Evolutionary conservation across 2,113 vertebrate species (phyloP).

Genomic region (Pelecanus crispus): DNA sequence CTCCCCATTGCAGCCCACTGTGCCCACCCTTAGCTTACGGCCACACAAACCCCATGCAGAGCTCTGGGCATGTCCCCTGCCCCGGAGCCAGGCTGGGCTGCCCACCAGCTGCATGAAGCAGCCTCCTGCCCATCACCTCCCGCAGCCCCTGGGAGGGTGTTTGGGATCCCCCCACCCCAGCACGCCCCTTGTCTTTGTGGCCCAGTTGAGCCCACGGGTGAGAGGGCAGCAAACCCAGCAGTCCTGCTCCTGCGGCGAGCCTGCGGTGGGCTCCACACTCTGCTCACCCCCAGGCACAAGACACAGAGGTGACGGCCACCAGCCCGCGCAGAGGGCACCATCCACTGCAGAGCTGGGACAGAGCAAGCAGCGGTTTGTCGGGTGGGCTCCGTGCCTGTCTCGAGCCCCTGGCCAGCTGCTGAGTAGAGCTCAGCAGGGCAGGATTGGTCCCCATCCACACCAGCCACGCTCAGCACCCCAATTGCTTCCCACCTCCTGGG

Average conservation of each 20-base stretch:
- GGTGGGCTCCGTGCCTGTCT: background rate
- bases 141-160: background rate
- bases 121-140: background rate
- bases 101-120: background rate
- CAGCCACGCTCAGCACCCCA: background rate
- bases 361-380: background rate
- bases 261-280: background rate
- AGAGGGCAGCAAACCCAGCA: background rate
- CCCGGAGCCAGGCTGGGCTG: accelerated
- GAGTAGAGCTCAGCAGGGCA: background rate
- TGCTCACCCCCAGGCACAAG: background rate
- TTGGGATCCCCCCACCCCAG: background rate
- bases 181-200: background rate
- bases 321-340: background rate
- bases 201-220: background rate
- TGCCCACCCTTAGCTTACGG: background rate
- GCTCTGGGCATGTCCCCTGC: background rate
- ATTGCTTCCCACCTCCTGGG: background rate
- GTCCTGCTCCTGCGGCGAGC: background rate
- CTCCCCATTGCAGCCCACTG: background rate
- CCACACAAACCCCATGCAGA: background rate
- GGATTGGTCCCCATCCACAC: background rate
- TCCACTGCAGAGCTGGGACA: background rate
- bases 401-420: background rate
- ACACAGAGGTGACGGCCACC: background rate